Percentiles rank a stretch among this genome's conserved stretches.
Evolutionary conservation across 2,888 invertebrate genomes (phyloP).

Genomic region (Calameuta filiformis): DNA sequence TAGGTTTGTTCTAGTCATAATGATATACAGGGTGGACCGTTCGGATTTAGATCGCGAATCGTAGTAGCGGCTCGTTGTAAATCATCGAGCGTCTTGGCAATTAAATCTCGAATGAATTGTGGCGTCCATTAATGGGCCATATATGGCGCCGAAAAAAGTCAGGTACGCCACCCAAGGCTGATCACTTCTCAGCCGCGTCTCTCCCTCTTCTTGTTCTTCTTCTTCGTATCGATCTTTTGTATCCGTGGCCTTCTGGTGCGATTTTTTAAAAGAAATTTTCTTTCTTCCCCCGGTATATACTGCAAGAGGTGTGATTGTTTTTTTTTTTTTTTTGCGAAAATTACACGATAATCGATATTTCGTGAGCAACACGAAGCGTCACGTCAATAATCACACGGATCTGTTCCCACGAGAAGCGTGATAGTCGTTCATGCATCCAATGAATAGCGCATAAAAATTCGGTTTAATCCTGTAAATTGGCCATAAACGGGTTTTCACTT

Average conservation of each 20-base stretch:
- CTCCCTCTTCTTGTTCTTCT: not conserved
- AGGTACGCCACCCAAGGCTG: constrained; percentile 4
- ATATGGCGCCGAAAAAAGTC: constrained; percentile 32
- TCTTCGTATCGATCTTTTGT: not conserved
- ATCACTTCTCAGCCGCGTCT: not conserved
- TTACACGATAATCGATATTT: not conserved
- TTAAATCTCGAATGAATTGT: constrained; percentile 31
- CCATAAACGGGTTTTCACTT: not conserved
- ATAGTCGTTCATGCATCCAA: not conserved
- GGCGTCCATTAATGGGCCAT: constrained; percentile 32
- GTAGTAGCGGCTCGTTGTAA: not conserved
- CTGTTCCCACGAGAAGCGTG: not conserved
- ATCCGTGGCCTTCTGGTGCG: not conserved
- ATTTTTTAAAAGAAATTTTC: not conserved
- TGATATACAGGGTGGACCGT: not conserved
- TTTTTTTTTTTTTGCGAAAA: not conserved
- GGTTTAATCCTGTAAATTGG: not conserved
- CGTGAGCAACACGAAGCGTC: not conserved
- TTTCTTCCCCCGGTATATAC: not conserved
- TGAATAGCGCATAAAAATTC: not conserved
- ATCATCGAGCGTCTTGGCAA: constrained; percentile 21
- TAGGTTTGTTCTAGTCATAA: not conserved
- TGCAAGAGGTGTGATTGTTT: not conserved
- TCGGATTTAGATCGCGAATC: constrained; percentile 1
- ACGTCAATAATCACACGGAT: not conserved